Percentiles rank a stretch among this genome's conserved stretches.
Conservation (phyloP, 2,797 vertebrate genomes). For the Hyperoplus lanceolatus region DNA sequence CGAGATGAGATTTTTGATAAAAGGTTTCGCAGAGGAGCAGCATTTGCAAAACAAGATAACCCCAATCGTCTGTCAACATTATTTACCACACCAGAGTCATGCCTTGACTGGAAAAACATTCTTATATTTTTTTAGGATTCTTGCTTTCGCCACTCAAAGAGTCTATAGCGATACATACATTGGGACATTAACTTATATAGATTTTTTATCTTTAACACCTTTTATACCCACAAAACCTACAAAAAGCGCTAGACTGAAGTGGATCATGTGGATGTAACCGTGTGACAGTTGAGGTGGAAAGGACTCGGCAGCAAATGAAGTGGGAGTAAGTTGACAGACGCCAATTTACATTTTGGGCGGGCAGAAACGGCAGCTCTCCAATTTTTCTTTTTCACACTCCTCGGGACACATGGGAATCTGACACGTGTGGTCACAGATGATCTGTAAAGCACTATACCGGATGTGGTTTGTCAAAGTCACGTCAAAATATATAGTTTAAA, state of each 20-base stretch:
- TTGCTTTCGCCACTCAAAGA: neutral
- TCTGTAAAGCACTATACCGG: neutral
- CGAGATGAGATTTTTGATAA: constrained; percentile 7
- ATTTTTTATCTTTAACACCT: constrained; percentile 30
- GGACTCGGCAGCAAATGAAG: constrained; percentile 24
- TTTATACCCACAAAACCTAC: neutral
- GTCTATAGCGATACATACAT: constrained; percentile 3
- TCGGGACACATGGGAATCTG: neutral
- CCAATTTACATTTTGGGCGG: constrained; percentile 17
- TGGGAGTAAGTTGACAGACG: constrained; percentile 16
- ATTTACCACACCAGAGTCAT: neutral
- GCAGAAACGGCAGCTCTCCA: neutral
- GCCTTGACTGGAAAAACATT: neutral
- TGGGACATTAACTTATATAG: constrained; percentile 3
- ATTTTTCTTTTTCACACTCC: neutral
- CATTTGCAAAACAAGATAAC: neutral
- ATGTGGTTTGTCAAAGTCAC: neutral
- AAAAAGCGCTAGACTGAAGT: neutral
- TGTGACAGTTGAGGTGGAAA: constrained; percentile 21
- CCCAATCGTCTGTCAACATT: neutral
- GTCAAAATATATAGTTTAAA: neutral
- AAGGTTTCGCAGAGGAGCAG: neutral
- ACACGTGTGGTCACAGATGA: neutral
- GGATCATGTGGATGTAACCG: neutral
- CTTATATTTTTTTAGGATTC: neutral